phyloP scores from a whole-genome alignment of 1,140 invertebrate genomes.

The Drosophila navojoa region DNA sequence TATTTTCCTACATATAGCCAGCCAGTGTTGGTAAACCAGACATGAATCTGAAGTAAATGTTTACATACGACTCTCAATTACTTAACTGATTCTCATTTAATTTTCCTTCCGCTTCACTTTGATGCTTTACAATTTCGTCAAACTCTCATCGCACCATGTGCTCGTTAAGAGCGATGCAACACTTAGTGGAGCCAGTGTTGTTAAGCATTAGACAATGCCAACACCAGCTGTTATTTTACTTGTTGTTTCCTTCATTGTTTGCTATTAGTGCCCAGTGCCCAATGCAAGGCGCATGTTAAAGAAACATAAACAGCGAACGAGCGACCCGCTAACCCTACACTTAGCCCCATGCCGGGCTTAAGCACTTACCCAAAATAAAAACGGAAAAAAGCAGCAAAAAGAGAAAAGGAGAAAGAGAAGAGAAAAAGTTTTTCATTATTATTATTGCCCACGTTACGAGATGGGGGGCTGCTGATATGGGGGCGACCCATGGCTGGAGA shows the following conservation, averaged over 20 bases:
- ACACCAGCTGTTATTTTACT: constrained; percentile 33
- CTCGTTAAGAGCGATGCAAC: neutral
- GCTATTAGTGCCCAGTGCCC: constrained; percentile 34
- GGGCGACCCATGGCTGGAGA: constrained; percentile 20
- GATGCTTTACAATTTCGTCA: neutral
- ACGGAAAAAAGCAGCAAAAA: neutral
- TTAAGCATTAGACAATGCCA: neutral
- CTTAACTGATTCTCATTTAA: neutral
- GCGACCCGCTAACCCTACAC: constrained; percentile 31
- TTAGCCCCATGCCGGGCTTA: constrained; percentile 21
- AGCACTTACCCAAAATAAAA: constrained; percentile 40
- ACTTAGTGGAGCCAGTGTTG: constrained; percentile 11
- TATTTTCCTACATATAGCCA: too few relatives aligned
- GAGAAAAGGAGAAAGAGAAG: constrained; percentile 17
- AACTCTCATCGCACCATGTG: neutral
- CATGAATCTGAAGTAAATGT: neutral
- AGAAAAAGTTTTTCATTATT: constrained; percentile 51
- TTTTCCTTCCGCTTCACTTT: neutral
- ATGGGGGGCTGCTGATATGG: constrained; percentile 48
- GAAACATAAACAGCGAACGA: constrained; percentile 35
- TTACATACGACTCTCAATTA: neutral
- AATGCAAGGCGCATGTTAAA: constrained; percentile 44
- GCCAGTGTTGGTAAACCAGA: neutral
- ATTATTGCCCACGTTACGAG: constrained; percentile 55
- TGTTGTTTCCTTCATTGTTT: constrained; percentile 33